phyloP scores from a whole-genome alignment of 2,888 invertebrate species.

The Drosophila stalkeri region DNA sequence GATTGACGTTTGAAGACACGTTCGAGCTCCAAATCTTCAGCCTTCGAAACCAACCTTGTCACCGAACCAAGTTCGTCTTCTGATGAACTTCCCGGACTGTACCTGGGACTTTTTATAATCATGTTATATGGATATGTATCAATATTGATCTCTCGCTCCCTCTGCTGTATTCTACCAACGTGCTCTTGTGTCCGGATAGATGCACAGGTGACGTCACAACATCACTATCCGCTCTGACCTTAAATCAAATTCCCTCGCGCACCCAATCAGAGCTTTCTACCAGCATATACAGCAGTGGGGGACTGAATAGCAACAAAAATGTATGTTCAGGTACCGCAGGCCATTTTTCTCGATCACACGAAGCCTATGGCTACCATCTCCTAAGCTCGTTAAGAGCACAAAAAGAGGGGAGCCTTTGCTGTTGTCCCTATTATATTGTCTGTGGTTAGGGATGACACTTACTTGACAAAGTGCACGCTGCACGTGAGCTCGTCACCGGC shows the following conservation, averaged over 20 bases:
- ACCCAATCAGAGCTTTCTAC: neutral
- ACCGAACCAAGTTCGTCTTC: slow-evolving; percentile 37
- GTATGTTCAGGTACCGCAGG: no score
- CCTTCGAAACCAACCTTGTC: slow-evolving; percentile 41
- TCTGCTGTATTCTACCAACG: neutral
- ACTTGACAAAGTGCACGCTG: slow-evolving; percentile 46
- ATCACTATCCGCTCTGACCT: neutral
- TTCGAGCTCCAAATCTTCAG: slow-evolving; percentile 52
- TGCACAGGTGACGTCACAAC: neutral
- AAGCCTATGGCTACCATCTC: neutral
- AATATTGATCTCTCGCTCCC: neutral
- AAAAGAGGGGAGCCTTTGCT: neutral
- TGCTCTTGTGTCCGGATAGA: neutral
- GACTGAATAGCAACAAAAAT: neutral
- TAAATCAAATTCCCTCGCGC: neutral
- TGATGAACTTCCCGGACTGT: neutral
- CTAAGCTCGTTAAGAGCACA: neutral
- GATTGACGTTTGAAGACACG: slow-evolving; percentile 20
- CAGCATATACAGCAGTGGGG: no score
- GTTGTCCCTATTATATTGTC: neutral
- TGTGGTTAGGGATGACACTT: slow-evolving; percentile 10
- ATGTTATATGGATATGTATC: neutral
- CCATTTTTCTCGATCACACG: no score
- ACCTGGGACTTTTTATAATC: slow-evolving; percentile 21
- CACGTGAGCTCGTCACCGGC: slow-evolving; percentile 40